Conservation (phyloP, 2,113 vertebrate genomes). For the Hypomesus transpacificus region DNA sequence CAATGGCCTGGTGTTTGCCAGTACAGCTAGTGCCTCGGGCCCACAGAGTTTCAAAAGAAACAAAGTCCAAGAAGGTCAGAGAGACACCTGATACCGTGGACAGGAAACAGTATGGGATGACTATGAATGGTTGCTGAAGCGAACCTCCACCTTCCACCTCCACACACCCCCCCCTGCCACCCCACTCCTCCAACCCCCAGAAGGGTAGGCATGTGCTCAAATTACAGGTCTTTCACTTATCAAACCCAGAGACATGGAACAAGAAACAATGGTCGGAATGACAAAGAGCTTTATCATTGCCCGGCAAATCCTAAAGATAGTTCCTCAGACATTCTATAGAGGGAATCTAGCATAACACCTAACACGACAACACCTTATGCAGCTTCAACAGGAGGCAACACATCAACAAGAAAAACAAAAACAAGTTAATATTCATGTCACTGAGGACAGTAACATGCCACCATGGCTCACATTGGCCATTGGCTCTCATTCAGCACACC, state of each 20-base stretch:
- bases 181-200: too few relatives aligned
- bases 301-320: too few relatives aligned
- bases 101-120: constrained; percentile 18
- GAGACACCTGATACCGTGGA: constrained; percentile 34
- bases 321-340: too few relatives aligned
- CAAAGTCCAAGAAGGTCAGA: constrained; percentile 27
- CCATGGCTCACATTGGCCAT: too few relatives aligned
- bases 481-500: constrained; percentile 24
- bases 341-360: too few relatives aligned
- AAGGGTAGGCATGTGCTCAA: constrained; percentile 25
- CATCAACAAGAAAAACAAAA: too few relatives aligned
- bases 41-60: constrained; percentile 8
- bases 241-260: constrained; percentile 15
- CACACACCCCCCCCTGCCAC: constrained; percentile 1
- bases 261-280: neutral
- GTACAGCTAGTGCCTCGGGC: neutral
- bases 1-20: constrained; percentile 13
- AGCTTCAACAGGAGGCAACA: too few relatives aligned
- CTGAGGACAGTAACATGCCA: constrained; percentile 16
- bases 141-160: neutral
- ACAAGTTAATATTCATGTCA: too few relatives aligned
- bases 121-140: constrained; percentile 17
- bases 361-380: too few relatives aligned
- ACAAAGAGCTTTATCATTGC: too few relatives aligned
- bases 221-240: constrained; percentile 42